These are phyloP conservation scores for Heteronetta atricapilla DNA, from an alignment of 2,113 vertebrate species.

Conservation along the genomic window DNA sequence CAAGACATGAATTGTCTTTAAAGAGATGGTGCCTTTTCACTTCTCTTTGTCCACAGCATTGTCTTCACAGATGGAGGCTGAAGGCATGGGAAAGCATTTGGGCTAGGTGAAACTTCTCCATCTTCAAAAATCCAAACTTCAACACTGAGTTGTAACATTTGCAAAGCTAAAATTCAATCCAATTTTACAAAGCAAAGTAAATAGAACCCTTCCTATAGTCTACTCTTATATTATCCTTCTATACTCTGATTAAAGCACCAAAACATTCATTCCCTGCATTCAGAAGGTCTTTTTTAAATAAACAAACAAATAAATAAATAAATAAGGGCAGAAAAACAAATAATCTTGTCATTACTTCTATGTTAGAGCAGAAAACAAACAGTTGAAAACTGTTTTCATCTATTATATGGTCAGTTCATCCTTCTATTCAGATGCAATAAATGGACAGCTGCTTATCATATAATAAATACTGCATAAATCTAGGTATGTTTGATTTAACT, in stretches of 20 bases:
- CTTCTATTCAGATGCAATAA: not conserved
- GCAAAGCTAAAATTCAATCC: not conserved
- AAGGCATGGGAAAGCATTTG: not conserved
- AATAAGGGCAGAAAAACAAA: not conserved
- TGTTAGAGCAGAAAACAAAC: not conserved
- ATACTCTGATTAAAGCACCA: not conserved
- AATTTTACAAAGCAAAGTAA: not conserved
- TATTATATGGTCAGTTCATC: not conserved
- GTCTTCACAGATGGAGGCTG: not conserved
- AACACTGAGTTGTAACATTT: not conserved
- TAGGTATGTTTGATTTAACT: not conserved
- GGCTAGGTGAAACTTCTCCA: not conserved
- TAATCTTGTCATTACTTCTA: not conserved
- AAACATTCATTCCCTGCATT: not conserved
- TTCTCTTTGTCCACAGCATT: not conserved
- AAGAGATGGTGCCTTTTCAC: not conserved
- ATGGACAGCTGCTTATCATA: not conserved
- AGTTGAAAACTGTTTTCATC: not conserved
- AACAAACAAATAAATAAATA: not conserved
- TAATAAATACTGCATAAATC: not conserved
- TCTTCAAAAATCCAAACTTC: not conserved
- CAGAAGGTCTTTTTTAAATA: not conserved
- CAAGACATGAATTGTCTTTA: not conserved
- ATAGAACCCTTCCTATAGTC: not conserved
- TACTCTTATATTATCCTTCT: not conserved